Percentiles rank a stretch among this genome's conserved stretches.
Conservation (phyloP, 2,797 vertebrate species). For the Limnodromus scolopaceus region DNA sequence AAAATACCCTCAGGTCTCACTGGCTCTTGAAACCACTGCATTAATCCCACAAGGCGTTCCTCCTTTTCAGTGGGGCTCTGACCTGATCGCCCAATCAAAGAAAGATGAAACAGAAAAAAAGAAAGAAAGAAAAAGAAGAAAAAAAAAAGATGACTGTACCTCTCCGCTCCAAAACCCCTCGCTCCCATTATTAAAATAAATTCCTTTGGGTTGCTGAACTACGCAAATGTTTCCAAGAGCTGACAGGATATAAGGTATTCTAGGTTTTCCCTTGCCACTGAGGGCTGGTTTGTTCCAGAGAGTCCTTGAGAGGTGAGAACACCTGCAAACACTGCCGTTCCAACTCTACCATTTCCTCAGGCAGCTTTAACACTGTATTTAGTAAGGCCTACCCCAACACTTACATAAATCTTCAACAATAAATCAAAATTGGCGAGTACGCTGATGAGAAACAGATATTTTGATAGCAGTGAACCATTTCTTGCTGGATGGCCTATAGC, state of each 20-base stretch:
- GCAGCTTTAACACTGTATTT: neutral
- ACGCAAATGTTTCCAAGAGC: neutral
- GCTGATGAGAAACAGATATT: neutral
- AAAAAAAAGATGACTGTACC: neutral
- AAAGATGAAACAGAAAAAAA: neutral
- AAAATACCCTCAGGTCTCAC: neutral
- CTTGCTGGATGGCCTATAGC: neutral
- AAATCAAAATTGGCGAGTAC: neutral
- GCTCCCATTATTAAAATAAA: neutral
- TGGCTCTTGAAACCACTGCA: neutral
- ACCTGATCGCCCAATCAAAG: neutral
- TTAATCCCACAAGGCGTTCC: neutral
- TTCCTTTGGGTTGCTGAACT: neutral
- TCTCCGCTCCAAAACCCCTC: neutral
- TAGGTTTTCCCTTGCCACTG: neutral
- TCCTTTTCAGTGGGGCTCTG: neutral
- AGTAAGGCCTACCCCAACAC: neutral
- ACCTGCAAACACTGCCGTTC: neutral
- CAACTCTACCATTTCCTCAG: neutral
- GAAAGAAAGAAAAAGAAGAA: accelerated
- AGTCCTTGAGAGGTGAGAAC: neutral
- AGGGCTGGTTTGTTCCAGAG: neutral
- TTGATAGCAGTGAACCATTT: neutral
- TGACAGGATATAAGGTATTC: neutral
- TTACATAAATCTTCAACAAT: neutral